These are phyloP conservation scores for Microctenopoma steveboyesi DNA, from an alignment of 2,797 vertebrate genomes.

Conservation along the genomic window DNA sequence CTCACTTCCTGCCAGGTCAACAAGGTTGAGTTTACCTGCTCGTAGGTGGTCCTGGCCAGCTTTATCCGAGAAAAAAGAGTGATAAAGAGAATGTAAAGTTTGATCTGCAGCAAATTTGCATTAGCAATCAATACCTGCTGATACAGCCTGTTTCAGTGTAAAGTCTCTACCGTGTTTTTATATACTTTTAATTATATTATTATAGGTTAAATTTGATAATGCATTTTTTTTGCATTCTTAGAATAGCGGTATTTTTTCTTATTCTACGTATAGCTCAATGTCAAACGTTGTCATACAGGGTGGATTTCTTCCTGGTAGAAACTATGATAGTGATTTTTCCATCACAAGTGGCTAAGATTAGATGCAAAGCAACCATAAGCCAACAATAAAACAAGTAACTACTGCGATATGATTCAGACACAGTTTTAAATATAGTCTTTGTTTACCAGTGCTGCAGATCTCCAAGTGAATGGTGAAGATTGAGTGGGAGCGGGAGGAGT, in stretches of 20 bases:
- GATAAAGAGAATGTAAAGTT: background rate
- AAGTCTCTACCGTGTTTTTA: too few species aligned
- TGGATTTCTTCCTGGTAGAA: background rate
- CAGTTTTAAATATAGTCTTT: too few species aligned
- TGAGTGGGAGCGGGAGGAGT: conserved; percentile 92
- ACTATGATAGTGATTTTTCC: background rate
- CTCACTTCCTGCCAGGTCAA: conserved; percentile 93
- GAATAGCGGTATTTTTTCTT: background rate
- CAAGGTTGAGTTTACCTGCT: conserved; percentile 91
- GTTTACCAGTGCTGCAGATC: conserved; percentile 85
- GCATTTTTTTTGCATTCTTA: background rate
- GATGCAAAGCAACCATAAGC: background rate
- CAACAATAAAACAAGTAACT: background rate
- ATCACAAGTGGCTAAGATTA: background rate
- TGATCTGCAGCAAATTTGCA: background rate
- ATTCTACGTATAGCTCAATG: background rate
- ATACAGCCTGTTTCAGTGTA: too few species aligned
- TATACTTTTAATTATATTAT: too few species aligned
- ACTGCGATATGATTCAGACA: too few species aligned
- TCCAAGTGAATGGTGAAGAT: conserved; percentile 91
- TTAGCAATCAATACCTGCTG: too few species aligned
- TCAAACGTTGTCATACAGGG: background rate
- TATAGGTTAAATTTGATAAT: background rate
- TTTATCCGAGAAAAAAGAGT: conserved; percentile 58
- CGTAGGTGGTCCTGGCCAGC: conserved; percentile 86